A percentile compares a stretch with the other conserved stretches of the same genome.
Conservation (phyloP, 2,888 invertebrate genomes). For the Sericinus montela region DNA sequence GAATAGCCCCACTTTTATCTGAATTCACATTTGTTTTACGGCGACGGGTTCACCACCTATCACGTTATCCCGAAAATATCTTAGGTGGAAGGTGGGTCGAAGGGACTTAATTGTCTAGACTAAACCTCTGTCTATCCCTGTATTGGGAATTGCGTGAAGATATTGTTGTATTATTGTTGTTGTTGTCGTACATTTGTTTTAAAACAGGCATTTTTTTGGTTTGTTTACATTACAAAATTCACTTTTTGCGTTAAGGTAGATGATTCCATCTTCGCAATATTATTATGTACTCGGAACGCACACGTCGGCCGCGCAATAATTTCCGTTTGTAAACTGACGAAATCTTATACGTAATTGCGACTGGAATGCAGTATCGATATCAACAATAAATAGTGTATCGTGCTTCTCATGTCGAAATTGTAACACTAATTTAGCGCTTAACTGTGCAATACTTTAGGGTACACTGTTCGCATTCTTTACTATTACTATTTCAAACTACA, state of each 20-base stretch:
- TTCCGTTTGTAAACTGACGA: slow-evolving; percentile 36
- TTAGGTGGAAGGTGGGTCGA: too few relatives aligned
- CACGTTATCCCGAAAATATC: too few relatives aligned
- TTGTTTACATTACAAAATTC: slow-evolving; percentile 8
- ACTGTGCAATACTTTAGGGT: slow-evolving; percentile 2
- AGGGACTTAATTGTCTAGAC: too few relatives aligned
- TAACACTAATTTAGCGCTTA: slow-evolving; percentile 7
- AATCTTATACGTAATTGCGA: slow-evolving; percentile 30
- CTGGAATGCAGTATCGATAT: slow-evolving; percentile 30
- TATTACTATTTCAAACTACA: too few relatives aligned
- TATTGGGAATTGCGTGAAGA: too few relatives aligned
- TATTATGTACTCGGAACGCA: slow-evolving; percentile 23
- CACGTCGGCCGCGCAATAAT: slow-evolving; percentile 31
- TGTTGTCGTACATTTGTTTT: slow-evolving; percentile 1
- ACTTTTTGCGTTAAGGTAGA: slow-evolving; percentile 13
- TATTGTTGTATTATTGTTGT: too few relatives aligned
- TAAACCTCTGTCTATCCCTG: too few relatives aligned
- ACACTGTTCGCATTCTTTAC: slow-evolving; percentile 1
- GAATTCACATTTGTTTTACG: too few relatives aligned
- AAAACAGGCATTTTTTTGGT: slow-evolving; percentile 6
- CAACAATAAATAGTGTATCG: slow-evolving; percentile 14
- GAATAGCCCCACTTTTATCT: too few relatives aligned
- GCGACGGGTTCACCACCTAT: too few relatives aligned
- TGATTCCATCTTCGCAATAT: slow-evolving; percentile 28
- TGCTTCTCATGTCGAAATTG: slow-evolving; percentile 14